Conservation (phyloP, 30 jellyfish, hydroid and myxozoan species). For the Sanderia malayensis region DNA sequence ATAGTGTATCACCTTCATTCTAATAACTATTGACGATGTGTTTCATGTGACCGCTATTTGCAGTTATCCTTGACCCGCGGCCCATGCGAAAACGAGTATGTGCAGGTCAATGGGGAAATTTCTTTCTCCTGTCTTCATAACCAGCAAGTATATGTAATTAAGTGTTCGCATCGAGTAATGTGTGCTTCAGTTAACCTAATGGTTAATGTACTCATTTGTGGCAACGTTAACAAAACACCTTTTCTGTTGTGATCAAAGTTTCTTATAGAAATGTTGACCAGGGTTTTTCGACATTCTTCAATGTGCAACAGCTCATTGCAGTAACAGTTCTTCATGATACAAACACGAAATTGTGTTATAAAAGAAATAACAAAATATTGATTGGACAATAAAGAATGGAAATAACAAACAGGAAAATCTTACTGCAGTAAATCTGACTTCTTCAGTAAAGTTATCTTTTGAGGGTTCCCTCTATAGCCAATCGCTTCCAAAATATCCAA, state of each 20-base stretch:
- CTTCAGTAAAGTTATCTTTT: not conserved
- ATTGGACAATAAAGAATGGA: not conserved
- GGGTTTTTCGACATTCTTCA: not conserved
- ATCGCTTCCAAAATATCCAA: not conserved
- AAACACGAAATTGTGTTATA: too few species aligned
- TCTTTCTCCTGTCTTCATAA: too few species aligned
- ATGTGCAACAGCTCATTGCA: not conserved
- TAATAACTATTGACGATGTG: not conserved
- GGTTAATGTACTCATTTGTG: conserved; percentile 1
- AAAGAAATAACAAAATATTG: too few species aligned
- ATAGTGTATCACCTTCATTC: not conserved
- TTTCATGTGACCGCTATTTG: not conserved
- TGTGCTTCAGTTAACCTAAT: not conserved
- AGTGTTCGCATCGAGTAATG: not conserved
- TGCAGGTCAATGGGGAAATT: too few species aligned
- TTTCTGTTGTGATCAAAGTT: not conserved
- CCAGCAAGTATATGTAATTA: not conserved
- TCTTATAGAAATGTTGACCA: not conserved
- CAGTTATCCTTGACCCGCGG: conserved; percentile 2
- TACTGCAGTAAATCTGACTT: conserved; percentile 2
- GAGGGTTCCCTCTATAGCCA: not conserved
- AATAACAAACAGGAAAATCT: not conserved
- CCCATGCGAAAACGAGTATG: too few species aligned
- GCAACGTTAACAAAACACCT: not conserved
- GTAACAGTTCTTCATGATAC: not conserved